Base-by-base conservation (phyloP, 64 coral and sea anemone species). In the Pocillopora damicornis region DNA sequence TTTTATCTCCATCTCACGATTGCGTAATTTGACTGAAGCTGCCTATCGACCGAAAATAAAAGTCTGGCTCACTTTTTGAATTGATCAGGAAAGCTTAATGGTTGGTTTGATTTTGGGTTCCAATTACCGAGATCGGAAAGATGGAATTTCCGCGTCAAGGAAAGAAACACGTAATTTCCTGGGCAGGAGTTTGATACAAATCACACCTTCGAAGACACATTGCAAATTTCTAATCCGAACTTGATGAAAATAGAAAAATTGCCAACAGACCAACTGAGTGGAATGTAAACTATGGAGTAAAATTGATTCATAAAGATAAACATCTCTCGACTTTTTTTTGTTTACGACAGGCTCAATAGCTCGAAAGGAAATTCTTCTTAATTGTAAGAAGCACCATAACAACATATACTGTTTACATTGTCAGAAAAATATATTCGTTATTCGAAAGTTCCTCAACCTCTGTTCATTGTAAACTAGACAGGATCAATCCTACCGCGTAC, bases 341-440 rank as follows among this genome's bases (percentile, higher is more conserved):
- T 30, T 11, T 13, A 63, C 25, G 22, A 11, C 22, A 11, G 65
- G 37, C 58, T 37, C 2, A 23, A 9, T 23, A 12, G 18, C 22
- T 18, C 81, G 38, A 58, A 85, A 85, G 38, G 81, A 73, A 72
- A 85, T 85, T 85, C 65, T 72, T 85, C 37, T 58, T 38, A 35
- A 72, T 42, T 11, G 15, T 18, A 17, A 73, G 18, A 9, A 85
- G 1, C 72, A 65, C 30, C 81, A 85, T 85, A 85, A 85, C 81
- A 72, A 85, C 81, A 85, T 17, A 1, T 20, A 68, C 17, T 34
- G 37, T 22, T 85, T 36, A 35, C 34, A 1, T 1, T 77, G 75
- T 18, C 75, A 77, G 22, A 71, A 69, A 69, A n/a, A 69, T 69
- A n/a, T 25, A 11, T 20, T 71, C n/a, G 0, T 5, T 18, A 11